Evolutionary conservation across 30 jellyfish, hydroid and myxozoan species (phyloP).

Genomic region (Aurelia sp.): DNA sequence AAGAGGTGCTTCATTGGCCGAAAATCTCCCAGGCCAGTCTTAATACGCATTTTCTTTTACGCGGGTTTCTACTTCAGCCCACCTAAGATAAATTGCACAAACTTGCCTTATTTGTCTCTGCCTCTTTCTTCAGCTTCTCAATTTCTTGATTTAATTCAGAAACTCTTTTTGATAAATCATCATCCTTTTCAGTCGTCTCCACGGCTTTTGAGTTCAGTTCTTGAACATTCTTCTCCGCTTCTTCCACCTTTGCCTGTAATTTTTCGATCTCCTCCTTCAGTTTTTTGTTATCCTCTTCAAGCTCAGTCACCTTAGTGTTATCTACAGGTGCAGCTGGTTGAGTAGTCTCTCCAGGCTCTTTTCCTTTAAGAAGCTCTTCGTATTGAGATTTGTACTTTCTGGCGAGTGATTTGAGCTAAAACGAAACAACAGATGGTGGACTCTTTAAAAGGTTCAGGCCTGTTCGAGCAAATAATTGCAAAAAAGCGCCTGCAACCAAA

Average conservation of each 20-base stretch:
- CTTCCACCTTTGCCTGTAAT: constrained; percentile 29
- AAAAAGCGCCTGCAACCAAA: too few species aligned
- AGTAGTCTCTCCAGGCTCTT: constrained; percentile 16
- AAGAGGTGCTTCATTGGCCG: too few species aligned
- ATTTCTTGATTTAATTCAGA: constrained; percentile 34
- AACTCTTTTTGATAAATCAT: constrained; percentile 15
- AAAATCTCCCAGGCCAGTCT: too few species aligned
- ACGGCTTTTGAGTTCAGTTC: constrained; percentile 14
- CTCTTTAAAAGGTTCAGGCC: too few species aligned
- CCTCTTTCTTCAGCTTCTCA: constrained; percentile 58
- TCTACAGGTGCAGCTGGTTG: constrained; percentile 31
- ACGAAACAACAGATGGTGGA: not conserved
- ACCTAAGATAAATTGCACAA: not conserved
- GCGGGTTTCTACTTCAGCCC: too few species aligned
- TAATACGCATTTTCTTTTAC: too few species aligned
- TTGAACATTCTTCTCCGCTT: constrained; percentile 13
- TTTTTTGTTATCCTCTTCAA: constrained; percentile 67
- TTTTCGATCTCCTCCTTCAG: constrained; percentile 33
- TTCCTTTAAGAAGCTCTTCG: constrained; percentile 71
- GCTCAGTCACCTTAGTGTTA: not conserved
- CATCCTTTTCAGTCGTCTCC: constrained; percentile 24
- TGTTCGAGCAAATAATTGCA: too few species aligned
- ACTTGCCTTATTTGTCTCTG: constrained; percentile 22
- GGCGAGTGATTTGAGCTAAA: constrained; percentile 82
- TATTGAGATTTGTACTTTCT: constrained; percentile 78